A percentile compares a stretch with the other conserved stretches of the same genome.
These are phyloP conservation scores for Mimumesa dahlbomi DNA, from an alignment of 2,888 invertebrate species.

Conservation along the genomic window DNA sequence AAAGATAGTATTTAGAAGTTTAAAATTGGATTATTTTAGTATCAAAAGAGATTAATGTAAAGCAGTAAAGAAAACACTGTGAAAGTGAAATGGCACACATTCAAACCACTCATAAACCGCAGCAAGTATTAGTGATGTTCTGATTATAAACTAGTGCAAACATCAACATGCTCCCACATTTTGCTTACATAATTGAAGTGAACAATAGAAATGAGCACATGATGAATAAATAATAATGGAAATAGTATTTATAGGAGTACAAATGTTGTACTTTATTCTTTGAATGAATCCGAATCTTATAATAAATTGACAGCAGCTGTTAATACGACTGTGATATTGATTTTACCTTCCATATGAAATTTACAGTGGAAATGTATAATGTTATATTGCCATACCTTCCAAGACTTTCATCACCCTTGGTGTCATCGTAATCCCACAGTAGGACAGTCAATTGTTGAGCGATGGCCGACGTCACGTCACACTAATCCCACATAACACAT, in stretches of 20 bases:
- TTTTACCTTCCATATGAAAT: slow-evolving; percentile 20
- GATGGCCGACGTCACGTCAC: slow-evolving; percentile 81
- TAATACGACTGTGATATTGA: neutral
- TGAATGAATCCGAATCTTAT: no score
- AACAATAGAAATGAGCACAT: slow-evolving; percentile 11
- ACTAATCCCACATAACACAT: slow-evolving; percentile 79
- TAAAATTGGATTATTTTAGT: slow-evolving; percentile 6
- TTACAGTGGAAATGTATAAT: slow-evolving; percentile 19
- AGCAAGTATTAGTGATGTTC: slow-evolving; percentile 15
- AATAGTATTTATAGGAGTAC: slow-evolving; percentile 2
- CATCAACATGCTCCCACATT: slow-evolving; percentile 42
- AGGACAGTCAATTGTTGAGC: slow-evolving; percentile 89
- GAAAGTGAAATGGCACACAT: slow-evolving; percentile 29
- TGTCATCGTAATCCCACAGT: slow-evolving; percentile 93
- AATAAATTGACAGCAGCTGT: neutral
- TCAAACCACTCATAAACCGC: slow-evolving; percentile 29
- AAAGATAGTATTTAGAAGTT: neutral
- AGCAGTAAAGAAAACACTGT: slow-evolving; percentile 23
- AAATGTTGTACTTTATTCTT: slow-evolving; percentile 6
- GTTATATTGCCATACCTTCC: slow-evolving; percentile 87
- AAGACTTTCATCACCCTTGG: slow-evolving; percentile 91
- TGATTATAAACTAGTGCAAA: slow-evolving; percentile 10
- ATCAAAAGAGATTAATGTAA: slow-evolving; percentile 18
- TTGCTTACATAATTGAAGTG: slow-evolving; percentile 1
- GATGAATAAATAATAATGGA: slow-evolving; percentile 13